These are phyloP conservation scores for Mirza zaza DNA, from an alignment of 2,113 vertebrate genomes.

Conservation along the genomic window DNA sequence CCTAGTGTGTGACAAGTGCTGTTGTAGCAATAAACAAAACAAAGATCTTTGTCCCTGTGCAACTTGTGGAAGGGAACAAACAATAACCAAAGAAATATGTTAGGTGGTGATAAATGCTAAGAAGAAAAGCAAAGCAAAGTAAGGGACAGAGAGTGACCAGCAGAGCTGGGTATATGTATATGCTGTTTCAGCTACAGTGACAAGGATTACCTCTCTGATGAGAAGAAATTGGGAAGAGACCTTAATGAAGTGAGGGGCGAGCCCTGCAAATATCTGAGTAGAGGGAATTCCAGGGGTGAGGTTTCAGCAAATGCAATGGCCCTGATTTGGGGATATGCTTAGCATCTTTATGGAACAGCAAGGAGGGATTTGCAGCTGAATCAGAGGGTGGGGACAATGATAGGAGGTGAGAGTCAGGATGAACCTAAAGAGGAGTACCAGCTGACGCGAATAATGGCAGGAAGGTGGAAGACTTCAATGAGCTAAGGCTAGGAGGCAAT, in stretches of 20 bases:
- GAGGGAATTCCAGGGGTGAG: not conserved
- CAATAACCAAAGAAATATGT: not conserved
- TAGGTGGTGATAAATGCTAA: not conserved
- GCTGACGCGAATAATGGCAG: not conserved
- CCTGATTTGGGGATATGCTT: not conserved
- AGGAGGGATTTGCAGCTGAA: not conserved
- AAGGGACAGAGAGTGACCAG: not conserved
- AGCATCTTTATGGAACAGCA: conserved; percentile 23
- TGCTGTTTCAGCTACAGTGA: not conserved
- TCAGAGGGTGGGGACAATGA: not conserved
- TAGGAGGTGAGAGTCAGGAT: not conserved
- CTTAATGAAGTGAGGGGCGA: not conserved
- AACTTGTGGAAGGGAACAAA: not conserved
- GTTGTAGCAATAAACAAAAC: not conserved
- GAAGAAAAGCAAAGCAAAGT: not conserved
- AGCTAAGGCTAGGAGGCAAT: not conserved
- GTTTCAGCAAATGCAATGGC: not conserved
- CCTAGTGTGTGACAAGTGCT: not conserved
- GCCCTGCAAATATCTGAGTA: not conserved
- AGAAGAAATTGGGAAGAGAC: not conserved
- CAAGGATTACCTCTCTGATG: not conserved
- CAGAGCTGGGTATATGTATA: not conserved
- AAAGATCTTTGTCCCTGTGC: not conserved
- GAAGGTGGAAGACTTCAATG: not conserved
- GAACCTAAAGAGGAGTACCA: not conserved